These are phyloP conservation scores for Hippoglossus hippoglossus DNA, from an alignment of 2,797 vertebrate species.

Conservation along the genomic window DNA sequence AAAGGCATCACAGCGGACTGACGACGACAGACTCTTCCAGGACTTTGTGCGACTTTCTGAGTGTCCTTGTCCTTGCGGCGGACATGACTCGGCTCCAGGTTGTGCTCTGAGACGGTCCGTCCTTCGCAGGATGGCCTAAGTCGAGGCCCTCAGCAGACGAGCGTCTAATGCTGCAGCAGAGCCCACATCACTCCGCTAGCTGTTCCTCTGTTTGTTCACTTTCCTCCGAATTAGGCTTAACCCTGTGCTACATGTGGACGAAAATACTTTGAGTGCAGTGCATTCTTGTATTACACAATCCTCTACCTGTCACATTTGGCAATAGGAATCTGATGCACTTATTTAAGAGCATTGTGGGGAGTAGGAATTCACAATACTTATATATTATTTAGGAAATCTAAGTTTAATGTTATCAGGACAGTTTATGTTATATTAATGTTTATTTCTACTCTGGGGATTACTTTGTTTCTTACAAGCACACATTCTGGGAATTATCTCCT, in stretches of 20 bases:
- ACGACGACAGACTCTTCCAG: slow-evolving; percentile 66
- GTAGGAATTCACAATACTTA: slow-evolving; percentile 62
- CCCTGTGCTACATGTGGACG: slow-evolving; percentile 68
- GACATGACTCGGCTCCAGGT: slow-evolving; percentile 61
- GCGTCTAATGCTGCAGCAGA: slow-evolving; percentile 69
- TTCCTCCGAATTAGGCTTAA: slow-evolving; percentile 62
- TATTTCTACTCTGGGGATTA: slow-evolving; percentile 54
- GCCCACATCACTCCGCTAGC: slow-evolving; percentile 52
- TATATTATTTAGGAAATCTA: slow-evolving; percentile 64
- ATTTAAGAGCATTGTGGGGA: slow-evolving; percentile 50
- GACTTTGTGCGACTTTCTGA: slow-evolving; percentile 63
- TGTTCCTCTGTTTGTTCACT: slow-evolving; percentile 58
- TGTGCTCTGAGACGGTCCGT: slow-evolving; percentile 56
- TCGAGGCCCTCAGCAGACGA: slow-evolving; percentile 63
- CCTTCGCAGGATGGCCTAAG: slow-evolving; percentile 48
- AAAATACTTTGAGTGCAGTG: slow-evolving; percentile 71
- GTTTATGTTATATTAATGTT: slow-evolving; percentile 66
- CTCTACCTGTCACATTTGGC: slow-evolving; percentile 64
- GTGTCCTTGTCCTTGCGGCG: slow-evolving; percentile 54
- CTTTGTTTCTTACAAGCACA: slow-evolving; percentile 66
- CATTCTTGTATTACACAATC: slow-evolving; percentile 67
- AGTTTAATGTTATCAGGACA: slow-evolving; percentile 57
- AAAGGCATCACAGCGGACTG: slow-evolving; percentile 93
- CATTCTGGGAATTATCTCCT: slow-evolving; percentile 46
- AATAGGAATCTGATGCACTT: slow-evolving; percentile 66